Base-by-base conservation (phyloP, 2,797 vertebrate species). In the Muraenolepis orangiensis region DNA sequence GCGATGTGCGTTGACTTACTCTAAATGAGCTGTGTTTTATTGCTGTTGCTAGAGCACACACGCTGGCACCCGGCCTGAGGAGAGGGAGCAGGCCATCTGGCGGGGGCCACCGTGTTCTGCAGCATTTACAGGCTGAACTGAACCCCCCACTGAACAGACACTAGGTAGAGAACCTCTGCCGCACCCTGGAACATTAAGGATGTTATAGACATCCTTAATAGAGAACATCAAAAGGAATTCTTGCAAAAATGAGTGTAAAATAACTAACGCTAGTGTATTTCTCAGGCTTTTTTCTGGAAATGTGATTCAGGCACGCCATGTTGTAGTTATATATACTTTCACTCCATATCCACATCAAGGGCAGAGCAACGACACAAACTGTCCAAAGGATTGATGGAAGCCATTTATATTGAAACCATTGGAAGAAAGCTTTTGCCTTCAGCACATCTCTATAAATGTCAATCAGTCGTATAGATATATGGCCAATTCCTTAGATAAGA, bases 241-340 rank as follows among this genome's bases (percentile, higher is more conserved):
- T 20, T 31, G 30, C 31, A 16, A 67, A 64, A 64, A 64, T n/a
- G 57, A 64, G 57, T 26, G n/a, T 64, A 87, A 90, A 88, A n/a
- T n/a, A 83, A 84, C 88, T 79, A 16, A 70, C 70, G 70, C 80
- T 66, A 84, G 81, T n/a, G 34, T 72, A 75, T 81, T 76, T 75
- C 66, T 42, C 64, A 61, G 38, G 11, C 68, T 31, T 28, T n/a
- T n/a, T 76, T 66, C 75, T 16, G 36, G 12, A 38, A 12, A 72
- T 76, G 16, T 4, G 29, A 67, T 67, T 29, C 30, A 18, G 11
- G 14, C 16, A 18, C 12, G 29, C 3, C 13, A 64, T 13, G 28
- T 29, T 67, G 30, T 16, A 67, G 66, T 67, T 16, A 30, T 11
- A 67, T 29, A 28, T 2, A 67, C 66, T 31, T 14, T 29, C 28